Evolutionary conservation across 2,888 invertebrate species (phyloP), one percentile per base, ranked within the genome.

Genomic region (Gandaritis pyraliata): DNA sequence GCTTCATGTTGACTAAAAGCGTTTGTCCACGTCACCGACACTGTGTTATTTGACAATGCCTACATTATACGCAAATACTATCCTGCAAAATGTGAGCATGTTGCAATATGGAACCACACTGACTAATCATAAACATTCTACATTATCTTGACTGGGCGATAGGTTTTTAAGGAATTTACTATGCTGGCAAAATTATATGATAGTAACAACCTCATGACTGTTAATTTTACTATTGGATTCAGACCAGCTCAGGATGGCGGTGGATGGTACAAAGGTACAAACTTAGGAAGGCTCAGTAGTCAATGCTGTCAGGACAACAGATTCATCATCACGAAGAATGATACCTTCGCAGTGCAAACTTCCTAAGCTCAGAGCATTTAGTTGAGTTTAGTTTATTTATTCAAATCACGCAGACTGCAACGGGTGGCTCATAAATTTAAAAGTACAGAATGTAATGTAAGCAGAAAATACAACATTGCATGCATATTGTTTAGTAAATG

Each of bases 371-470:
- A 43, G 16, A 41, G 43, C 16, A 43, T 43, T 51, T 30, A 29
- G 43, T 33, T 11, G 15, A 6, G 11, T 18, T 53, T 45, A 23
- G 43, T 58, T 57, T 57, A 50, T 57, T 43, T 13, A 51, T 58
- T 60, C 54, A 54, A 54, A 54, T 49, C 54, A 43, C 16, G 33
- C 45, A 36, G 36, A 15, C 54, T 39, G 30, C 30, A 41, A 48
- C 56, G 56, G 56, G 49, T 56, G 49, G 56, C n/a, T 12, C 56
- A 56, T 56, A 56, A 56, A 56, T 56, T 56, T 41, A 43, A 39
- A 45, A 57, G 47, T 36, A 61, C 60, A 63, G 53, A 58, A 47
- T 33, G 50, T 46, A 61, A 57, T 55, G 55, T 60, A 61, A 57
- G 53, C 57, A 63, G 49, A 65, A 45, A 43, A 18, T 18, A 18